Percentiles rank a stretch among this genome's conserved stretches.
phyloP scores from a whole-genome alignment of 1,140 invertebrate species.

The Copidosoma floridanum region DNA sequence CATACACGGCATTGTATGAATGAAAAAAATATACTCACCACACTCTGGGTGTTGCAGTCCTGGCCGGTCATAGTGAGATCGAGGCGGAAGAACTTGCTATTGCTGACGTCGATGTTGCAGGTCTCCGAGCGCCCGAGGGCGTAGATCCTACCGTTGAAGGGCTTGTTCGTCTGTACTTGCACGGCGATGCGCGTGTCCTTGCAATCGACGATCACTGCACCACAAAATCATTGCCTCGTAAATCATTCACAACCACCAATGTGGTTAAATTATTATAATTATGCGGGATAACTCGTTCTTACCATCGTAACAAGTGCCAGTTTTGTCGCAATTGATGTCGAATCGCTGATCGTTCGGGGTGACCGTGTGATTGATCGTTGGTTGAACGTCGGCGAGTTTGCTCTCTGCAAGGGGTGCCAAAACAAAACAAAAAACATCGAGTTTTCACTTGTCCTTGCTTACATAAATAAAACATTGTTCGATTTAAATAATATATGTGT shows the following conservation, averaged over 20 bases:
- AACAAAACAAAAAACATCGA: too few relatives aligned
- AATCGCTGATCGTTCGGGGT: constrained; percentile 57
- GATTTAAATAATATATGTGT: too few relatives aligned
- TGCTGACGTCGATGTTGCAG: constrained; percentile 90
- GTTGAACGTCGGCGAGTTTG: constrained; percentile 15
- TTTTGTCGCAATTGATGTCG: constrained; percentile 88
- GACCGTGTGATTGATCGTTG: constrained; percentile 7
- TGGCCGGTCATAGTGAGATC: constrained; percentile 91
- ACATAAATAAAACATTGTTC: neutral
- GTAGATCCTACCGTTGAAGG: constrained; percentile 92
- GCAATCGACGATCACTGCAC: constrained; percentile 87
- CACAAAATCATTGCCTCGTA: too few relatives aligned
- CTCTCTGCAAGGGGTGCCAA: constrained; percentile 38
- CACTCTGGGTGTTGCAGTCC: constrained; percentile 90
- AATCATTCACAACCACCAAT: too few relatives aligned
- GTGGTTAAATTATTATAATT: too few relatives aligned
- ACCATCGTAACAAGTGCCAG: constrained; percentile 94
- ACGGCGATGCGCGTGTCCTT: constrained; percentile 92
- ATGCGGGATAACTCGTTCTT: constrained; percentile 36
- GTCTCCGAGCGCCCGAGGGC: constrained; percentile 89
- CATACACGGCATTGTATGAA: too few relatives aligned
- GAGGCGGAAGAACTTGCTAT: constrained; percentile 86
- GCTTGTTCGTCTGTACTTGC: constrained; percentile 87
- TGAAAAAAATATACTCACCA: constrained; percentile 72
- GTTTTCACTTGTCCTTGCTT: too few relatives aligned